phyloP scores from a whole-genome alignment of 1,140 invertebrate species.

The Tetramorium simillimum region DNA sequence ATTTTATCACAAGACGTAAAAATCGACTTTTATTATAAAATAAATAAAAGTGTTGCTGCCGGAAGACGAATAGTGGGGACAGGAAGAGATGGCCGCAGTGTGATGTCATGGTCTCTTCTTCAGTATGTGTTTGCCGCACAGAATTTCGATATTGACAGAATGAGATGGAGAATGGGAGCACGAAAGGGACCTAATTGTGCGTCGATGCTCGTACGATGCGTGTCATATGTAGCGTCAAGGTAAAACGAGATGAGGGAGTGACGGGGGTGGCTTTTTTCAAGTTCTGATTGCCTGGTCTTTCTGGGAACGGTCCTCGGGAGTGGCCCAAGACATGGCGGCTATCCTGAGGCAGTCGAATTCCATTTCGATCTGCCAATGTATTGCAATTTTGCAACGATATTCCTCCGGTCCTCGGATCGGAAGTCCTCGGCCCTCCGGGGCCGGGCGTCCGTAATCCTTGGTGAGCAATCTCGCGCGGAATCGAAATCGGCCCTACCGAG shows the following conservation, averaged over 20 bases:
- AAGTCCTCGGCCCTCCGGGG: background rate
- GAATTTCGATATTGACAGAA: conserved; percentile 50
- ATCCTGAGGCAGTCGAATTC: conserved; percentile 55
- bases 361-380: conserved; percentile 28
- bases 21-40: conserved; percentile 84
- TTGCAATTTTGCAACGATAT: background rate
- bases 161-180: conserved; percentile 7
- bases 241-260: conserved; percentile 1
- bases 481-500: background rate
- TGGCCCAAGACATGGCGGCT: conserved; percentile 54
- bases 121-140: conserved; percentile 75
- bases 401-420: background rate
- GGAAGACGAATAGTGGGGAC: conserved; percentile 54
- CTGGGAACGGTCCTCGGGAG: conserved; percentile 49
- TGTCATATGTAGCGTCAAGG: conserved; percentile 57
- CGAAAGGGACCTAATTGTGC: conserved; percentile 7
- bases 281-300: conserved; percentile 67
- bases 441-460: background rate
- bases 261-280: conserved; percentile 51
- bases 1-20: conserved; percentile 82
- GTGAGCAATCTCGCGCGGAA: background rate
- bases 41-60: conserved; percentile 82
- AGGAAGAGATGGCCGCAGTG: conserved; percentile 64
- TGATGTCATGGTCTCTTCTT: conserved; percentile 73
- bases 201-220: conserved; percentile 53